A percentile compares a stretch with the other conserved stretches of the same genome.
These are phyloP conservation scores for Menidia beryllina DNA, from an alignment of 2,113 vertebrate species.

Conservation along the genomic window DNA sequence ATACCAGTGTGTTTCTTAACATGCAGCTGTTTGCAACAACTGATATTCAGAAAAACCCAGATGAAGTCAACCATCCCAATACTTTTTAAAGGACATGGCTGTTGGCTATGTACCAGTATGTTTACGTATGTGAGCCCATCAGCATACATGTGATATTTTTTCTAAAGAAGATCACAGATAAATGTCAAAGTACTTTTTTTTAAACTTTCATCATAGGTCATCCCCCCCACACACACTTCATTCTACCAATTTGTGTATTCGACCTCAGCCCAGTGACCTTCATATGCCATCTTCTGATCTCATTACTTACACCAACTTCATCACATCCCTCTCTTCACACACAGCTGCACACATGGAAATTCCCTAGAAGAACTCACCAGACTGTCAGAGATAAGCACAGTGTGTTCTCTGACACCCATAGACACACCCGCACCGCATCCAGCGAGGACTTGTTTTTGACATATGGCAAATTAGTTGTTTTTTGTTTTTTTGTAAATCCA, in stretches of 20 bases:
- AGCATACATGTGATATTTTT: neutral
- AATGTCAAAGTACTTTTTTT: neutral
- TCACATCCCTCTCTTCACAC: constrained; percentile 11
- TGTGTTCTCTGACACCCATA: neutral
- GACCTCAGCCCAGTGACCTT: constrained; percentile 42
- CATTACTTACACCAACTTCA: constrained; percentile 9
- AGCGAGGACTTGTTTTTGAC: constrained; percentile 17
- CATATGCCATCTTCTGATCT: constrained; percentile 40
- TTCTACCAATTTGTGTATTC: constrained; percentile 9
- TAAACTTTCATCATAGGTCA: neutral
- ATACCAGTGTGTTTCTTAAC: neutral
- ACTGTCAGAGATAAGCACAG: neutral
- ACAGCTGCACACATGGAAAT: constrained; percentile 8
- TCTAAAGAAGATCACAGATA: constrained; percentile 8
- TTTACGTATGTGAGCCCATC: neutral
- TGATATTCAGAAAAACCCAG: too few species aligned
- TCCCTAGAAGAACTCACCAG: constrained; percentile 24
- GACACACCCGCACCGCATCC: constrained; percentile 8
- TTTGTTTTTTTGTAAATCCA: neutral
- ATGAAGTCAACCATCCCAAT: constrained; percentile 7
- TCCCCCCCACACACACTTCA: neutral
- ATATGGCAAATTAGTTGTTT: constrained; percentile 19
- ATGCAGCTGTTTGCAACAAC: too few species aligned
- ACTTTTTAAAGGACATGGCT: constrained; percentile 40
- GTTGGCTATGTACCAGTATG: constrained; percentile 1